Base-by-base conservation (phyloP, 92 coral and sea anemone species). In the Plumapathes pennacea region DNA sequence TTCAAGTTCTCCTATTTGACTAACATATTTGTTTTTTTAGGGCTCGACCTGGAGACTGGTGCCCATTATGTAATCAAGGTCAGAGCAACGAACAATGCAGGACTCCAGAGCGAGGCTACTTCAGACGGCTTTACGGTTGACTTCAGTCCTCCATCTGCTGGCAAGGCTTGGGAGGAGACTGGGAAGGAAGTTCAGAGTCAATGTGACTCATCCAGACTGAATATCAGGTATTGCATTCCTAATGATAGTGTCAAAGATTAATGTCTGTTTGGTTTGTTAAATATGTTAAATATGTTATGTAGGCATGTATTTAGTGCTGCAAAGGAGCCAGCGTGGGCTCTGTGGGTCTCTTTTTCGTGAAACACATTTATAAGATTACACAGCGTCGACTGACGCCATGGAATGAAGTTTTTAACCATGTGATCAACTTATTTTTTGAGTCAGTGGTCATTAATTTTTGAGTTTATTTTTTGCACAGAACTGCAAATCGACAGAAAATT, bases 71-170 rank as follows among this genome's bases (percentile, higher is more conserved):
- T 77, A 19, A 34, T 84, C 42, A 67, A 52, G 12, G 89, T 90
- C 14, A 78, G 80, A 58, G 95, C 87, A 28, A 69, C 71, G 4
- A 86, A 86, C 76, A 54, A 57, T 58, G 97, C 85, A 9, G 97
- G 85, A 1, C 86, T 86, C 29, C 62, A 59, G 38, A 54, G 19
- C 26, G 90, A 85, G 17, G 80, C 84, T 26, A 4, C 53, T 6
- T 90, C 97, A 0, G 74, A 85, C 32, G 97, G 87, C 0, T 81
- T 90, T 33, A 69, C 72, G 3, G 89, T 90, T 0, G 97, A 90
- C 63, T 82, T 68, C 46, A 86, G 86, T 12, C 84, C 97, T 38
- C 97, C 97, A 5, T 14, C 37, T 6, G 31, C 67, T 1, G 69
- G 80, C 32, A 49, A 15, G 24, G 87, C 80, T 32, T 58, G 83